A percentile compares a stretch with the other conserved stretches of the same genome.
Evolutionary conservation across 2,888 invertebrate genomes (phyloP).

Genomic region (Oasisia sp.): DNA sequence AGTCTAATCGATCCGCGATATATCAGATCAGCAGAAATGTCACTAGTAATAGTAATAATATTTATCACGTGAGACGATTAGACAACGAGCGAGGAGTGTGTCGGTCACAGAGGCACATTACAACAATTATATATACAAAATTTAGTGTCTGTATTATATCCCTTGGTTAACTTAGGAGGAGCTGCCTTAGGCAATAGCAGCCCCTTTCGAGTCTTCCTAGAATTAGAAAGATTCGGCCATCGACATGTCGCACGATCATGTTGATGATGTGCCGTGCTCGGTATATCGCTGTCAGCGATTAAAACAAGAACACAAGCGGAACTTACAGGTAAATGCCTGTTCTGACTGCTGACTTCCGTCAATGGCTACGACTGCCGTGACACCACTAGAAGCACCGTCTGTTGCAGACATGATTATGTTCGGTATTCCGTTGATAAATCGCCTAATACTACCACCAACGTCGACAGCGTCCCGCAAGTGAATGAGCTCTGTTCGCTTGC

Average conservation of each 20-base stretch:
- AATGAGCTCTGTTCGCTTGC: neutral
- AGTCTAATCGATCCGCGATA: neutral
- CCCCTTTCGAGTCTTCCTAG: neutral
- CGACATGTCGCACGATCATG: neutral
- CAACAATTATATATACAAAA: neutral
- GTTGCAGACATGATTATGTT: neutral
- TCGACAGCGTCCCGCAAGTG: neutral
- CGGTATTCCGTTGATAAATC: conserved; percentile 9
- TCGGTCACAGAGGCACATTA: too few relatives aligned
- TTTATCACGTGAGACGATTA: neutral
- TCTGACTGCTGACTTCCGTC: conserved; percentile 40
- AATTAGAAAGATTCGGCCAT: neutral
- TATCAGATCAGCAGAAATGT: neutral
- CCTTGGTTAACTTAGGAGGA: neutral
- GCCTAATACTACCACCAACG: neutral
- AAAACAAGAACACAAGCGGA: neutral
- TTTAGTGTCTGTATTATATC: neutral
- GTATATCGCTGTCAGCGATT: neutral
- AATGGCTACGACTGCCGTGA: conserved; percentile 36
- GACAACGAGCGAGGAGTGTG: neutral
- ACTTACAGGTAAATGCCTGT: conserved; percentile 40
- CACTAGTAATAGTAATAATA: neutral
- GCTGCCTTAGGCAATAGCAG: neutral
- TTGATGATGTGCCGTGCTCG: neutral
- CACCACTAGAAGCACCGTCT: neutral